Conservation (phyloP, 2,888 invertebrate genomes). For the Miltochrista miniata region DNA sequence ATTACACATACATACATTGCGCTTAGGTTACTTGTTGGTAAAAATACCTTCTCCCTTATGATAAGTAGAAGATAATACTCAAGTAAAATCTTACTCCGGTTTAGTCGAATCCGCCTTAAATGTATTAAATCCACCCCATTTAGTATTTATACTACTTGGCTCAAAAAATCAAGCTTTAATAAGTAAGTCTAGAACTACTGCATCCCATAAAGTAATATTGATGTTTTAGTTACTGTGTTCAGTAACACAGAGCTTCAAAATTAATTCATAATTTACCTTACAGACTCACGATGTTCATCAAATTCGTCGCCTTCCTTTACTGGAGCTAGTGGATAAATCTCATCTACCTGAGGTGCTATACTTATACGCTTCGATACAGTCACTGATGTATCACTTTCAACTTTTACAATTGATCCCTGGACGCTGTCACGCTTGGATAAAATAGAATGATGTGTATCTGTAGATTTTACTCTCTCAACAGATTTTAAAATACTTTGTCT, state of each 20-base stretch:
- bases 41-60: no score
- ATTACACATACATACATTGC: no score
- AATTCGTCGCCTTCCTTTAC: neutral
- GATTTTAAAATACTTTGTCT: constrained; percentile 1
- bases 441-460: neutral
- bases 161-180: no score
- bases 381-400: constrained; percentile 13
- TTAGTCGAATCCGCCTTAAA: no score
- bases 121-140: no score
- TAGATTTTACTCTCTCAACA: neutral
- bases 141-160: no score
- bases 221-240: no score
- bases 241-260: neutral
- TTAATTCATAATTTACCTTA: constrained; percentile 46
- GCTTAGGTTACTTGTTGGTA: no score
- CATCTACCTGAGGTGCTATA: neutral
- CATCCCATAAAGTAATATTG: no score
- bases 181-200: no score
- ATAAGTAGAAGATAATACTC: no score
- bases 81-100: no score
- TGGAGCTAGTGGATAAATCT: neutral
- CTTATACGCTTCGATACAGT: neutral
- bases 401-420: neutral
- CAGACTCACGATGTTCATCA: constrained; percentile 32
- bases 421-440: constrained; percentile 2